Conservation (phyloP, 1,140 invertebrate species). For the Colletes gigas region DNA sequence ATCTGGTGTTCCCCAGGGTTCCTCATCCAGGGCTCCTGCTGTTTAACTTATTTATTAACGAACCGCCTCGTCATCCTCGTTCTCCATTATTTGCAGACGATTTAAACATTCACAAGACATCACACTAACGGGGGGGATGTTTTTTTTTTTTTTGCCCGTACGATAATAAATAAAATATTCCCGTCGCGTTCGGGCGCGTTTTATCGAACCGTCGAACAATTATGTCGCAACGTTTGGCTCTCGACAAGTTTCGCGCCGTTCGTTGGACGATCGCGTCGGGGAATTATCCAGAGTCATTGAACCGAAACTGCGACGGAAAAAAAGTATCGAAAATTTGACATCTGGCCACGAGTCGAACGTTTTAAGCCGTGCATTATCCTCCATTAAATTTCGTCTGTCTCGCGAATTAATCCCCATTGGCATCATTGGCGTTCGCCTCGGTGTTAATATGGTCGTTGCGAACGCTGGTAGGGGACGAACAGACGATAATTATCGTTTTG, state of each 20-base stretch:
- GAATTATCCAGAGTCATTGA: neutral
- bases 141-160: too few species aligned
- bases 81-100: too few species aligned
- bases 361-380: neutral
- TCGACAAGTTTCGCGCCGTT: neutral
- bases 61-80: too few species aligned
- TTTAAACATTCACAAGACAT: too few species aligned
- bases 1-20: too few species aligned
- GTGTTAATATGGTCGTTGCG: slow-evolving; percentile 3
- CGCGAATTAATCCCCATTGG: slow-evolving; percentile 49
- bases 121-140: too few species aligned
- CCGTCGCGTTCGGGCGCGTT: neutral
- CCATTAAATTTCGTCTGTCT: slow-evolving; percentile 14
- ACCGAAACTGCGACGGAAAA: neutral
- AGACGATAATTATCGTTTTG: slow-evolving; percentile 20
- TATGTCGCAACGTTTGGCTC: neutral
- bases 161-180: neutral
- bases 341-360: neutral
- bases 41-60: too few species aligned
- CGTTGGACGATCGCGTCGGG: neutral
- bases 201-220: neutral
- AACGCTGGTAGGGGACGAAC: neutral
- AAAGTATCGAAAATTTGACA: slow-evolving; percentile 1
- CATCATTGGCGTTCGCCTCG: slow-evolving; percentile 3
- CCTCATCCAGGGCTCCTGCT: too few species aligned